Percentiles rank a stretch among this genome's conserved stretches.
phyloP scores from a whole-genome alignment of 1,140 invertebrate genomes.

The Mactra quadrangularis region DNA sequence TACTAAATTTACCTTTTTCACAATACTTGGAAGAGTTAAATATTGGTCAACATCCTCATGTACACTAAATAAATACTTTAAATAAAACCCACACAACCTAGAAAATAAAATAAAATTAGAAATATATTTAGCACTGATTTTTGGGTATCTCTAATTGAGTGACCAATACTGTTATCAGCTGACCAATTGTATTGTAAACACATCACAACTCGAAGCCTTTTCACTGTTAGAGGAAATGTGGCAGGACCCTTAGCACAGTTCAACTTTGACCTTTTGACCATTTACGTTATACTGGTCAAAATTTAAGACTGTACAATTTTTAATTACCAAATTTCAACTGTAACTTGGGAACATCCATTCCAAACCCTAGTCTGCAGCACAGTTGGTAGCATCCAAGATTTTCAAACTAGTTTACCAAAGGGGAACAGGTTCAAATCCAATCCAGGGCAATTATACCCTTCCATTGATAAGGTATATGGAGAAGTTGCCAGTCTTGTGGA shows the following conservation, averaged over 20 bases:
- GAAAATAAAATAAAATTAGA: neutral
- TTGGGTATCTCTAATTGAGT: neutral
- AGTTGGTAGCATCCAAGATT: neutral
- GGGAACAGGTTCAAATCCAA: no score
- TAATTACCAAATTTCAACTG: no score
- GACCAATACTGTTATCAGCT: neutral
- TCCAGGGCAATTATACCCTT: no score
- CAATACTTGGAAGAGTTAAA: neutral
- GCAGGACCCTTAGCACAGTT: no score
- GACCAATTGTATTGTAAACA: neutral
- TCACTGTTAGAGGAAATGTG: neutral
- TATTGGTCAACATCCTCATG: neutral
- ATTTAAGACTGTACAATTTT: no score
- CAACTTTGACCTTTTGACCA: neutral
- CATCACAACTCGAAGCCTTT: neutral
- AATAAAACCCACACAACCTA: constrained; percentile 1
- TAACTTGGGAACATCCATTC: no score
- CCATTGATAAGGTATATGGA: no score
- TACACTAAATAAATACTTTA: constrained; percentile 9
- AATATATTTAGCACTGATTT: neutral
- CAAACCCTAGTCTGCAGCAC: no score
- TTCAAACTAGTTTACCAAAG: neutral
- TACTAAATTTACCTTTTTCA: constrained; percentile 22
- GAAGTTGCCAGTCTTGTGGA: no score
- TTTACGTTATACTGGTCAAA: no score